phyloP scores from a whole-genome alignment of 2,888 invertebrate genomes.

The Orchesella flavescens region DNA sequence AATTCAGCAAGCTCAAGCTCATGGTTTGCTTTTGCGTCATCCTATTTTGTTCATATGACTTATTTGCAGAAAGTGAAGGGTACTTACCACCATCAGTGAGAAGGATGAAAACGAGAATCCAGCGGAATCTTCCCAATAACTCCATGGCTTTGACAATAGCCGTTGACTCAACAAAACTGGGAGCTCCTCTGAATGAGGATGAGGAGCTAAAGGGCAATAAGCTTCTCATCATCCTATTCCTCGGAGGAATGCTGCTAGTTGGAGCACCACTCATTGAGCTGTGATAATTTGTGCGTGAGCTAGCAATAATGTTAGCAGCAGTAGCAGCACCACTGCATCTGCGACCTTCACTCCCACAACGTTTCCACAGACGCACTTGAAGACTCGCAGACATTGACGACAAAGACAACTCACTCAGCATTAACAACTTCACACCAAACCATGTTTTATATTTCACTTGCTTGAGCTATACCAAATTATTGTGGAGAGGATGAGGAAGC shows the following conservation, averaged over 20 bases:
- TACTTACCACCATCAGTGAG: slow-evolving; percentile 71
- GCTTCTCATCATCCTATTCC: slow-evolving; percentile 15
- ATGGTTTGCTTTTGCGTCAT: no score
- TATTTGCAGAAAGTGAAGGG: no score
- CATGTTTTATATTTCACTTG: no score
- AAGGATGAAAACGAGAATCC: slow-evolving; percentile 70
- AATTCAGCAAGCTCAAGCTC: no score
- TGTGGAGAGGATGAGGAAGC: no score
- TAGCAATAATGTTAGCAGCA: no score
- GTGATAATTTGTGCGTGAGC: slow-evolving; percentile 34
- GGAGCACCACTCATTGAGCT: no score
- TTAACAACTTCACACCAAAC: no score
- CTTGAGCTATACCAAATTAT: no score
- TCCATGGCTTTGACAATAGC: slow-evolving; percentile 66
- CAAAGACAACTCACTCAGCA: slow-evolving; percentile 47
- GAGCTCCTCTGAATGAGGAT: background rate
- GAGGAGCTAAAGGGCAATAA: background rate
- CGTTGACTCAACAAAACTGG: slow-evolving; percentile 35
- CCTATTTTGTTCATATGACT: no score
- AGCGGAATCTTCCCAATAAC: slow-evolving; percentile 69
- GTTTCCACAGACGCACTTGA: slow-evolving; percentile 17
- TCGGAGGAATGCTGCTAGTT: background rate
- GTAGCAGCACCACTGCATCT: no score
- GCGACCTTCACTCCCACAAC: background rate
- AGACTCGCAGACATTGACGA: slow-evolving; percentile 7